These are phyloP conservation scores for Petromus typicus DNA, from an alignment of 2,113 vertebrate genomes.

Conservation along the genomic window DNA sequence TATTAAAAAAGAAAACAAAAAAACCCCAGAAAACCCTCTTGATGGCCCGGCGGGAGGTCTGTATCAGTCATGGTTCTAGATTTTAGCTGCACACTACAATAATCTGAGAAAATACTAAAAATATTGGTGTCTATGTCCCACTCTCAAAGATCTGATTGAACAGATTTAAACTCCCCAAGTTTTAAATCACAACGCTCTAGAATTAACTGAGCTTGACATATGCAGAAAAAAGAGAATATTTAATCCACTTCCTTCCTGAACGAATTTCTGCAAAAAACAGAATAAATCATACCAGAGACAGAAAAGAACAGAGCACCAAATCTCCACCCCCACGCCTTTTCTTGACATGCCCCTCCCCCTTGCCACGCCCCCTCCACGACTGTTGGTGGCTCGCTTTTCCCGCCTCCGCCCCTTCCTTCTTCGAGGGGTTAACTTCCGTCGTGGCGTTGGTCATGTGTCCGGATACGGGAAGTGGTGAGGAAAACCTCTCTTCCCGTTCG, in stretches of 20 bases:
- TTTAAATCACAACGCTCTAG: not conserved
- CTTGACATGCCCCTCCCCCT: not conserved
- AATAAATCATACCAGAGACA: not conserved
- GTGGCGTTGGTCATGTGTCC: conserved; percentile 42
- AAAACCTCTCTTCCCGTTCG: rapidly evolving
- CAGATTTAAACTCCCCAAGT: not conserved
- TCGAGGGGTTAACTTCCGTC: conserved; percentile 51
- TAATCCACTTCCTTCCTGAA: not conserved
- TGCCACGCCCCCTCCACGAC: not conserved
- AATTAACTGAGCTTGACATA: not conserved
- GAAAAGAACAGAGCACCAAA: not conserved
- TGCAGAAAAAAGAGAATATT: not conserved
- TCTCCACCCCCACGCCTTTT: rapidly evolving
- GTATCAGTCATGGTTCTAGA: not conserved
- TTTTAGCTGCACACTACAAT: not conserved
- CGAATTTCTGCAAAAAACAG: not conserved
- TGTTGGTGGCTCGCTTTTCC: not conserved
- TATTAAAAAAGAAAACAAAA: not conserved
- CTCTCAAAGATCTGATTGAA: not conserved
- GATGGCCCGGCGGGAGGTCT: not conserved
- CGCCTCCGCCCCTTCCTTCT: not conserved
- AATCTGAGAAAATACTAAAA: not conserved
- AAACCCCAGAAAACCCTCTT: not conserved
- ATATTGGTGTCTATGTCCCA: not conserved
- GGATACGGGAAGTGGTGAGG: conserved; percentile 64